Base-by-base conservation (phyloP, 2,888 invertebrate genomes). In the Orthonevra nobilis region DNA sequence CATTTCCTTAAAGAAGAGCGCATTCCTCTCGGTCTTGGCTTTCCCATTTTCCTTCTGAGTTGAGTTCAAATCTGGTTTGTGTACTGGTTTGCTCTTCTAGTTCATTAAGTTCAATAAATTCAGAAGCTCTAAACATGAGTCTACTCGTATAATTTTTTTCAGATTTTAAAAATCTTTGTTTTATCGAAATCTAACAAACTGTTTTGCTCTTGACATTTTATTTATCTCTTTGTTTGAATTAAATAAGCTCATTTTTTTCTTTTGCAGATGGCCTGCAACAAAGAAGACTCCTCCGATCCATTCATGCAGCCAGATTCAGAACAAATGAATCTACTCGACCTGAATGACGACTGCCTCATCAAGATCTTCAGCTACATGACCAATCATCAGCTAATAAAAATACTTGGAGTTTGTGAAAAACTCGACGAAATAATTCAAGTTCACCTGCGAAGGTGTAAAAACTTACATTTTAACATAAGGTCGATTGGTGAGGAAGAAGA, bases 311-410 rank as follows among this genome's bases (percentile, higher is more conserved):
- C 44, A 34, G 40, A 19, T 15, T 0, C 44, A n/a, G 28, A 28
- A n/a, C 9, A 36, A 19, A 26, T 54, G 30, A 28, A 48, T 7
- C 19, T 79, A 0, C 15, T 73, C 12, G 34, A 73, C 1, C 17
- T 79, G 30, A 79, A 79, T 26, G 72, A 79, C 14, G 77, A 77
- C 12, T 79, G 79, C 32, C 73, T 79, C n/a, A 56, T 79, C n/a
- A 42, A 61, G 0, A 61, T 79, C 15, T 68, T 79, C 19, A 56
- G 56, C 44, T 79, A 79, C 61, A 19, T 79, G 0, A 54, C 14
- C 15, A 42, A 73, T 19, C 36, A 61, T 19, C 52, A 79, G 3
- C 50, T 79, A 2, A 15, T 68, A 0, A 36, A 50, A 10, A n/a
- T 19, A n/a, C 56, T 73, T 1, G 73, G 68, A 44, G 68, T 42